Evolutionary conservation across 1,140 invertebrate genomes (phyloP).

Genomic region (Listronotus oregonensis): DNA sequence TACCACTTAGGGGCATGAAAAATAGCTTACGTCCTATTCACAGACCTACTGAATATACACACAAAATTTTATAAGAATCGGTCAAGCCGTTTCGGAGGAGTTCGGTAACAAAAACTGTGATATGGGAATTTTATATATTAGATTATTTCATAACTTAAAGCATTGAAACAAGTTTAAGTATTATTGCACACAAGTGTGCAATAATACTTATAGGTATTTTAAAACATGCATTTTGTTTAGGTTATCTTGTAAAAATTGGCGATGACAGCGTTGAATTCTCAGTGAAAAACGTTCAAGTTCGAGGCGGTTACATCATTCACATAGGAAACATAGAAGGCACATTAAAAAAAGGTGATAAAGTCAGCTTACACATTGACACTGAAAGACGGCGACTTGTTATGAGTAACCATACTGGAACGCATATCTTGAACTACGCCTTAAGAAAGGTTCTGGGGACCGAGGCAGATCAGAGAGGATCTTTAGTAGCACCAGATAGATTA

Average conservation of each 20-base stretch:
- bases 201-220: too few relatives aligned
- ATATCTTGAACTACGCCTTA: slow-evolving; percentile 94
- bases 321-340: slow-evolving; percentile 86
- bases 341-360: slow-evolving; percentile 84
- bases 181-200: too few relatives aligned
- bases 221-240: background rate
- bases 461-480: slow-evolving; percentile 94
- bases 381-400: slow-evolving; percentile 85
- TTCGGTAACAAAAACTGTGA: too few relatives aligned
- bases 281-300: slow-evolving; percentile 94
- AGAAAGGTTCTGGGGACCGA: slow-evolving; percentile 87
- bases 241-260: slow-evolving; percentile 82
- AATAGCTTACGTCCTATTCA: too few relatives aligned
- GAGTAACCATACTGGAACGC: slow-evolving; percentile 99
- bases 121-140: too few relatives aligned
- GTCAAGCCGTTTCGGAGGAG: too few relatives aligned
- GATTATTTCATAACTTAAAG: too few relatives aligned
- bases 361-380: slow-evolving; percentile 83
- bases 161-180: too few relatives aligned
- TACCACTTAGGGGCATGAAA: too few relatives aligned
- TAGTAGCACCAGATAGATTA: slow-evolving; percentile 96
- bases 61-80: too few relatives aligned
- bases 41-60: too few relatives aligned
- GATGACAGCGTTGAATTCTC: slow-evolving; percentile 90
- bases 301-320: slow-evolving; percentile 95